Conservation (phyloP, 1,140 invertebrate genomes). For the Drosophila kohkoa region DNA sequence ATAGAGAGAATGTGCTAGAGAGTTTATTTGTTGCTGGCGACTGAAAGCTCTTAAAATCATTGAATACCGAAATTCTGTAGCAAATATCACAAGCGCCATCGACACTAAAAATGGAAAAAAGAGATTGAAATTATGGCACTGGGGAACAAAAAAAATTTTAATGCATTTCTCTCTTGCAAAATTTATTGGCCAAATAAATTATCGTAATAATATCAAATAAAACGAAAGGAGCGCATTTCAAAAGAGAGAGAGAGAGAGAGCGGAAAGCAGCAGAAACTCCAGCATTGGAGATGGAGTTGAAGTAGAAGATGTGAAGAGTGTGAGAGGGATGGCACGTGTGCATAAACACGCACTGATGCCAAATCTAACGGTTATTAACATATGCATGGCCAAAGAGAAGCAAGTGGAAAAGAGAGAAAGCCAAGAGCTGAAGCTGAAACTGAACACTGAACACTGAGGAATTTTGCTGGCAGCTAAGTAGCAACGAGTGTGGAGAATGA, state of each 20-base stretch:
- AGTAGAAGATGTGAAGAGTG: not conserved
- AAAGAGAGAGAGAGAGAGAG: slow-evolving; percentile 8
- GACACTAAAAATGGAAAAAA: slow-evolving; percentile 33
- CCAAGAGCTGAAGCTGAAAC: not conserved
- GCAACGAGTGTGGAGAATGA: slow-evolving; percentile 9
- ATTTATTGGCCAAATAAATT: slow-evolving; percentile 82
- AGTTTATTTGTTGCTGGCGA: slow-evolving; percentile 2
- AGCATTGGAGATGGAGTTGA: not conserved
- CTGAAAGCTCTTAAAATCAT: not conserved
- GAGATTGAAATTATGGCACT: slow-evolving; percentile 76
- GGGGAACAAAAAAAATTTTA: slow-evolving; percentile 61
- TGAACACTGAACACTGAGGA: slow-evolving; percentile 45
- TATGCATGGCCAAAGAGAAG: slow-evolving; percentile 65
- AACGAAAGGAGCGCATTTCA: slow-evolving; percentile 49
- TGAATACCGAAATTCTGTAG: not conserved
- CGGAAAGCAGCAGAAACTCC: not conserved
- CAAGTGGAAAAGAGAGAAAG: slow-evolving; percentile 12
- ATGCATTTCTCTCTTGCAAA: slow-evolving; percentile 76
- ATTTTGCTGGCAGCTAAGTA: slow-evolving; percentile 62
- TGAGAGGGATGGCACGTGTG: slow-evolving; percentile 30
- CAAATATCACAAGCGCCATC: slow-evolving; percentile 26
- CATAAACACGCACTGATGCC: slow-evolving; percentile 63
- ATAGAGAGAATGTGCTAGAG: not conserved
- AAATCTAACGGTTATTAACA: slow-evolving; percentile 82
- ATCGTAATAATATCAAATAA: slow-evolving; percentile 84